Conservation (phyloP, 2,797 vertebrate species). For the Platyrinchus mystaceus region DNA sequence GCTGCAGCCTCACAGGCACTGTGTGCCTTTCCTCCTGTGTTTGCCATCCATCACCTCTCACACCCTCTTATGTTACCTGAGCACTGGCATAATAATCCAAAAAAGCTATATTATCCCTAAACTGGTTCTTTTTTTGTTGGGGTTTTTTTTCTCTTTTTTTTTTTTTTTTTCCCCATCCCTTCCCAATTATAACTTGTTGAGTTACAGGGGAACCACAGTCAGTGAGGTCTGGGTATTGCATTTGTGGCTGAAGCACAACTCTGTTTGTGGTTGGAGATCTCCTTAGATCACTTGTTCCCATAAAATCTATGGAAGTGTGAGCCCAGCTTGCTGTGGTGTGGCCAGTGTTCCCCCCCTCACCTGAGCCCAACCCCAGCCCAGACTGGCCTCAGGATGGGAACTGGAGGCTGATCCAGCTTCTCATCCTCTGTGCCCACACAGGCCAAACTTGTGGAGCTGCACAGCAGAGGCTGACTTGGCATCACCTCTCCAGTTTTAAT, state of each 20-base stretch:
- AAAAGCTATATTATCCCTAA: neutral
- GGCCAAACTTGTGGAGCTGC: neutral
- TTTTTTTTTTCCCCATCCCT: neutral
- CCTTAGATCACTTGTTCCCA: neutral
- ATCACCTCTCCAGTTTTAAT: neutral
- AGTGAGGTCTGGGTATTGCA: neutral
- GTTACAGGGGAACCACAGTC: neutral
- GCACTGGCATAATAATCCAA: neutral
- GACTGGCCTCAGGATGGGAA: neutral
- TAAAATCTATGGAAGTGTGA: neutral
- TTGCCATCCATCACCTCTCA: neutral
- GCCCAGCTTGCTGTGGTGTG: neutral
- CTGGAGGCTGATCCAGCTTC: neutral
- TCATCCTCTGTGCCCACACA: neutral
- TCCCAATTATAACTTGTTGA: neutral
- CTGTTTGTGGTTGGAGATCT: neutral
- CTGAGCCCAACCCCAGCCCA: neutral
- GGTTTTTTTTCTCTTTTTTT: accelerated
- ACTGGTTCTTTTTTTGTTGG: neutral
- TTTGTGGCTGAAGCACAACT: neutral
- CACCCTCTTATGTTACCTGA: neutral
- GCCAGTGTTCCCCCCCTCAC: accelerated
- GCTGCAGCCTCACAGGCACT: neutral
- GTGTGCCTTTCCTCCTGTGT: neutral
- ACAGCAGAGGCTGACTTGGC: neutral